Evolutionary conservation across 1,140 invertebrate genomes (phyloP).

Genomic region (Acromyrmex heyeri): DNA sequence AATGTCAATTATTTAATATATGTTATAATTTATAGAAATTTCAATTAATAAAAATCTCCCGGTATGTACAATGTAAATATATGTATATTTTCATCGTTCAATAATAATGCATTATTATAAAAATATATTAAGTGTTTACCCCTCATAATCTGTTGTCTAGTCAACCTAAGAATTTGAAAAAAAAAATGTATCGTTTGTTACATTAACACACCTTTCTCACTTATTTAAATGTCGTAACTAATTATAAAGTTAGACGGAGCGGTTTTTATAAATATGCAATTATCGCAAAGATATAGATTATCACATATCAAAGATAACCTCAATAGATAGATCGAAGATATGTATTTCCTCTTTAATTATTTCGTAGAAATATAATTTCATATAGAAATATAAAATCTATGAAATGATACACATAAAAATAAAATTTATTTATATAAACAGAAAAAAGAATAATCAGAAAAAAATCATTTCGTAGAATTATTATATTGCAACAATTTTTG

Average conservation of each 20-base stretch:
- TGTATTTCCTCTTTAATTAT: neutral
- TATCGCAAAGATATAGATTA: slow-evolving; percentile 22
- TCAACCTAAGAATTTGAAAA: neutral
- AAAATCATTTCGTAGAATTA: too few relatives aligned
- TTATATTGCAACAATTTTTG: neutral
- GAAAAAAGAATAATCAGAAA: too few relatives aligned
- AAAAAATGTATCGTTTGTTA: neutral
- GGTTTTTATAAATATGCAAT: slow-evolving; percentile 13
- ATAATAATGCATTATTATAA: neutral
- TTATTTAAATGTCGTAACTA: neutral
- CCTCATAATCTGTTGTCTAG: slow-evolving; percentile 1
- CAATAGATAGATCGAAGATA: neutral
- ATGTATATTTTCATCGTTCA: neutral
- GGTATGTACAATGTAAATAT: neutral
- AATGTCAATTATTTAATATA: slow-evolving; percentile 11
- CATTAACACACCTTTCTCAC: neutral
- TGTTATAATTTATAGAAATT: neutral
- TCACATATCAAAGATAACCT: neutral
- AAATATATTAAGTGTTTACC: neutral
- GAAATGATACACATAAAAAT: too few relatives aligned
- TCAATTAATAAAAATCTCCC: neutral
- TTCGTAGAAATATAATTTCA: too few relatives aligned
- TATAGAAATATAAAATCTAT: neutral
- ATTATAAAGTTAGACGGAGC: neutral
- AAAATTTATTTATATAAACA: too few relatives aligned